These are phyloP conservation scores for Anguilla japonica DNA, from an alignment of 2,113 vertebrate genomes.

Conservation along the genomic window DNA sequence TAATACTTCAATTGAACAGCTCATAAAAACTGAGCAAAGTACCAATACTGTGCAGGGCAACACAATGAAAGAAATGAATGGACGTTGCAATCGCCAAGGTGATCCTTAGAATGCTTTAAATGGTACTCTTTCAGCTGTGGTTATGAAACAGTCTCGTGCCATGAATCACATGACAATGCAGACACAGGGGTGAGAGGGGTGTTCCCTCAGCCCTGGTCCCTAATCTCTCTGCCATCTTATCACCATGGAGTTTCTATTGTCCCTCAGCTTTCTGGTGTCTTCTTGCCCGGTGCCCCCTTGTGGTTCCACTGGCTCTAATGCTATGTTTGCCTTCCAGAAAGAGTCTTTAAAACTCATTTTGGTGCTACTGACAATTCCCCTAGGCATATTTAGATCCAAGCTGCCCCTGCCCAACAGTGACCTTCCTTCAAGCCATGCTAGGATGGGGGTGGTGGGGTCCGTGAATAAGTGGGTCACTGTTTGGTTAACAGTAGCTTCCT, in stretches of 20 bases:
- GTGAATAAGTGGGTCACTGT: not conserved
- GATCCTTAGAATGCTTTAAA: not conserved
- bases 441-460: not conserved
- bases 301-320: not conserved
- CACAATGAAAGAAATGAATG: constrained; percentile 6
- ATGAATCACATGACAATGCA: not conserved
- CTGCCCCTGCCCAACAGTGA: not conserved
- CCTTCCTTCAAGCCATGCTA: not conserved
- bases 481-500: not conserved
- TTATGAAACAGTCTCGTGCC: not conserved
- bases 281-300: not conserved
- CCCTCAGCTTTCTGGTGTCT: not conserved
- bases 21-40: not conserved
- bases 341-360: not conserved
- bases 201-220: not conserved
- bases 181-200: not conserved
- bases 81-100: not conserved
- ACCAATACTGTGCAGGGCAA: not conserved
- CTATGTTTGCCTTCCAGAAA: not conserved
- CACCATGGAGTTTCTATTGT: not conserved
- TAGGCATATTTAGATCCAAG: not conserved
- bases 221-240: not conserved
- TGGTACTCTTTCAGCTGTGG: not conserved
- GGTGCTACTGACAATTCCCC: not conserved
- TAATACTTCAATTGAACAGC: not conserved